Conservation (phyloP, 2,888 invertebrate species). For the Dryocosmus kuriphilus region DNA sequence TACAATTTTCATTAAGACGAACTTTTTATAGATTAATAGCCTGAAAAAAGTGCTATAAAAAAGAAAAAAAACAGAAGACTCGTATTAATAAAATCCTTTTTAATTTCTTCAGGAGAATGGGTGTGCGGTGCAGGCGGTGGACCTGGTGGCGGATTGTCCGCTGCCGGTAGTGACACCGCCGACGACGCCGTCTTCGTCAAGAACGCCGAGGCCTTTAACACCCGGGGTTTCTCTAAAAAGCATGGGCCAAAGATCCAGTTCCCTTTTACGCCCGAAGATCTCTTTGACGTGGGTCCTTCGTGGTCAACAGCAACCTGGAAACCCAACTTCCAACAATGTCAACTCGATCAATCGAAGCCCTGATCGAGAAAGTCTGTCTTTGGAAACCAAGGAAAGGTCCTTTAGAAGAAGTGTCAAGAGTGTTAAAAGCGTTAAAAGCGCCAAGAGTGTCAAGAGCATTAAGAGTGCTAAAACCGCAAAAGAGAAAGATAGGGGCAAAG, state of each 20-base stretch:
- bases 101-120: constrained; percentile 60
- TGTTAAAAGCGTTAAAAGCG: constrained; percentile 59
- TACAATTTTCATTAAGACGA: no score
- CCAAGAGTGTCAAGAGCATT: constrained; percentile 57
- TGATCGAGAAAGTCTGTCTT: constrained; percentile 31
- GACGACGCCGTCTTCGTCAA: constrained; percentile 58
- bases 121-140: constrained; percentile 70
- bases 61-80: not conserved
- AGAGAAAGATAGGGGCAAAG: constrained; percentile 61
- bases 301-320: constrained; percentile 71
- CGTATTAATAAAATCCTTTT: not conserved
- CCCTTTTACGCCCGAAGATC: constrained; percentile 80
- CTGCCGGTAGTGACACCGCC: constrained; percentile 53
- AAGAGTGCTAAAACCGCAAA: constrained; percentile 49
- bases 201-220: constrained; percentile 52
- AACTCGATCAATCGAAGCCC: constrained; percentile 36
- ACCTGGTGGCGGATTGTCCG: constrained; percentile 72
- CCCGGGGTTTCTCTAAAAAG: not conserved
- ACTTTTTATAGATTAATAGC: no score
- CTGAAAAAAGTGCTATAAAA: no score
- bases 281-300: constrained; percentile 88
- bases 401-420: constrained; percentile 65
- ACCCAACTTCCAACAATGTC: constrained; percentile 9
- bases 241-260: constrained; percentile 74
- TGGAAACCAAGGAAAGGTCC: constrained; percentile 60